Evolutionary conservation across 2,888 invertebrate species (phyloP), one percentile per base, ranked within the genome.

Genomic region (Spodoptera picta): DNA sequence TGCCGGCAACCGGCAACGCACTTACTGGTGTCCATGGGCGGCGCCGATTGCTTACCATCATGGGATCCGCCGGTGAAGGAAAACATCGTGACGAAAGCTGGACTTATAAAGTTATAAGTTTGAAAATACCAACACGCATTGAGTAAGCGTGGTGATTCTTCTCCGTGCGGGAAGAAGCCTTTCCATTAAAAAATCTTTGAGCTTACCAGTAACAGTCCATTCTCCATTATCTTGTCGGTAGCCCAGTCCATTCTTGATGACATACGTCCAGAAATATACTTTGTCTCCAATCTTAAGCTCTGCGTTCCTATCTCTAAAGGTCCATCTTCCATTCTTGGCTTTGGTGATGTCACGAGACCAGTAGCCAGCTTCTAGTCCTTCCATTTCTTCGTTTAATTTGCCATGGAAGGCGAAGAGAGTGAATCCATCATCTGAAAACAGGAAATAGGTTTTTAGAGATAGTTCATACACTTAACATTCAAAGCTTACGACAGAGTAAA

Each of bases 231-330:
- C 95, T 77, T 96, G 95, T n/a, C 96, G 92, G 82, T 97, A 97
- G 0, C 97, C 97, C 27, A 97, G 84, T 0, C 96, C 96, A 72
- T 96, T 91, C 80, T 96, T 96, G 52, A 97, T 94, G 0, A 96
- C 96, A 80, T 96, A 97, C 0, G 97, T 95, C 97, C 97, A 97
- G 85, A 96, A 97, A 86, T 97, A 96, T 24, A 97, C 86, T 3
- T 91, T 95, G 82, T 97, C 97, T 0, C 97, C 97, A 0, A 92
- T 79, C 75, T 96, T 96, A n/a, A 97, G 84, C 61, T 87, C 78
- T 0, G 96, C 95, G 1, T 87, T 87, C 1, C 90, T 92, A 82
- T 97, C 96, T 19, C 94, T 92, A 83, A 96, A 97, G 0, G 91
- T 95, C 96, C 97, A 97, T 65, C 95, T 91, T 3, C 96, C 97